Percentiles rank a stretch among this genome's conserved stretches.
phyloP scores from a whole-genome alignment of 2,113 vertebrate species.

The Conger conger region DNA sequence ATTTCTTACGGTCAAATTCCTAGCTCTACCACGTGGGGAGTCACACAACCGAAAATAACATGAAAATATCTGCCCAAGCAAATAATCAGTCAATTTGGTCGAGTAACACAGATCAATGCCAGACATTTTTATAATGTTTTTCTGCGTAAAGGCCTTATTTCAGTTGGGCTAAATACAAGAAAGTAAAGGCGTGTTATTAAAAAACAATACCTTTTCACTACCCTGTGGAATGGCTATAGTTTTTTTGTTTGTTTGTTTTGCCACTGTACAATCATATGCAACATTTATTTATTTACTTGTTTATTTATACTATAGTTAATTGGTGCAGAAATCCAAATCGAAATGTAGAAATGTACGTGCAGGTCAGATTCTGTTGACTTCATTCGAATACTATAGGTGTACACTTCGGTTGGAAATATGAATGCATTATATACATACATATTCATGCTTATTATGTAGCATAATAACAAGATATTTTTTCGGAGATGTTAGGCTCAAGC shows the following conservation, averaged over 20 bases:
- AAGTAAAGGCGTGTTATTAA: neutral
- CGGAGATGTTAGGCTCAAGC: neutral
- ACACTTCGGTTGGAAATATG: neutral
- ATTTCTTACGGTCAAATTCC: neutral
- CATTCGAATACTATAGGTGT: neutral
- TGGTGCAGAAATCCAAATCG: neutral
- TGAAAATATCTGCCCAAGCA: neutral
- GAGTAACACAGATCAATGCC: neutral
- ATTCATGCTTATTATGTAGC: neutral
- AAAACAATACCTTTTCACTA: neutral
- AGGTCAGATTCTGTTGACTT: neutral
- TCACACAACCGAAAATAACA: neutral
- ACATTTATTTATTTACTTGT: neutral
- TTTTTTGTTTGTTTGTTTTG: neutral
- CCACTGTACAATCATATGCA: neutral
- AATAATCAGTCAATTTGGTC: neutral
- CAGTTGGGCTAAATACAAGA: neutral
- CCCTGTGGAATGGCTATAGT: neutral
- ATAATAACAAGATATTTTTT: constrained; percentile 1
- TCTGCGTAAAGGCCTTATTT: too few species aligned
- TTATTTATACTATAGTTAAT: neutral
- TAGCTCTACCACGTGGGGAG: neutral
- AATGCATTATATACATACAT: neutral
- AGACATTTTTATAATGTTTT: neutral
- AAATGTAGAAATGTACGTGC: neutral